Base-by-base conservation (phyloP, 2,797 vertebrate species). In the Anniella stebbinsi region DNA sequence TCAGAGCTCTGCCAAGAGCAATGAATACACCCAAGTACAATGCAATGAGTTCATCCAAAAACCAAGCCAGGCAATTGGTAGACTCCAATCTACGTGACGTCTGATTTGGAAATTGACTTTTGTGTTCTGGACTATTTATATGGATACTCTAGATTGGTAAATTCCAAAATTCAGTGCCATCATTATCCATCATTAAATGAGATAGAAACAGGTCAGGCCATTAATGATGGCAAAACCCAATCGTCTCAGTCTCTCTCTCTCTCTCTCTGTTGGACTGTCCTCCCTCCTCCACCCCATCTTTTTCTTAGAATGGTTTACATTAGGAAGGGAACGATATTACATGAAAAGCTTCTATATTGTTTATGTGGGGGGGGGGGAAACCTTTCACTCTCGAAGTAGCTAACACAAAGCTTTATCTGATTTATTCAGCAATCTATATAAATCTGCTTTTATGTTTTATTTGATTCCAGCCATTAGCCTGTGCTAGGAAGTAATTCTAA, bases 361-460 rank as follows among this genome's bases (percentile, higher is more conserved):
- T 97, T 96, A 93, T 88, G 94, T 95, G 93, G 36, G 54, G 94
- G 93, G 25, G 57, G 33, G 10, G 12, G 96, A 95, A 95, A 90
- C 87, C 81, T 57, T 96, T 92, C 91, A 95, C 89, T 95, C 95
- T 91, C 89, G 3, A 94, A 82, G 85, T 87, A 95, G 93, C 92
- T 95, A 96, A 95, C 81, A 95, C 90, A 97, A 97, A 96, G 94
- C 93, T 96, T 97, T 96, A 97, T 96, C 95, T 97, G 94, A 96
- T 96, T 97, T 96, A 97, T 94, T 94, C 94, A 96, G 94, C 95
- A 96, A 97, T 97, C 95, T 97, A 95, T 95, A 93, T 96, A 97
- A 97, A 97, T 95, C 95, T 94, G 95, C 92, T 97, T 97, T 96
- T 97, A 96, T 95, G 94, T 96, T 97, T 97, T 96, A 97, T 95